Conservation (phyloP, 2,797 vertebrate genomes). For the Spea hammondii region DNA sequence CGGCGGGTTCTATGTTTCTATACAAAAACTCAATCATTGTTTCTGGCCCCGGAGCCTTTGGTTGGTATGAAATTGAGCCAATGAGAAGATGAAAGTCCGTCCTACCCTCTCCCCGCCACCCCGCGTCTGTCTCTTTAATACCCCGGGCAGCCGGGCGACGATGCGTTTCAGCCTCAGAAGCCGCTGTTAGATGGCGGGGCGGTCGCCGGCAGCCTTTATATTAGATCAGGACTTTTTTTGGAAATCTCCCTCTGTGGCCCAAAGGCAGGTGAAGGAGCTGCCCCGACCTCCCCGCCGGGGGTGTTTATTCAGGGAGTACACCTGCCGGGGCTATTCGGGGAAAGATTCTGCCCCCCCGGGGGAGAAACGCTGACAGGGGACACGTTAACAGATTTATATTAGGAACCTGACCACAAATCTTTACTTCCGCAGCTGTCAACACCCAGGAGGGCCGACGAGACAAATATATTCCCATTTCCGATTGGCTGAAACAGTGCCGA, state of each 20-base stretch:
- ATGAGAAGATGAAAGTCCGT: too few species aligned
- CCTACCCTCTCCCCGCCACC: too few species aligned
- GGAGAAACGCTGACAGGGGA: not conserved
- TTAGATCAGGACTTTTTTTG: too few species aligned
- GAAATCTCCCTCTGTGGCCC: not conserved
- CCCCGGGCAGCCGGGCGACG: too few species aligned
- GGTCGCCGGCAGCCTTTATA: not conserved
- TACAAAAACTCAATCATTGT: too few species aligned
- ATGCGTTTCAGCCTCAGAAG: not conserved
- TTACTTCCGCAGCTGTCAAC: conserved; percentile 29
- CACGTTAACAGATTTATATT: conserved; percentile 31
- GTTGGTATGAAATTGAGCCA: too few species aligned
- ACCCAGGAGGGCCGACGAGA: not conserved
- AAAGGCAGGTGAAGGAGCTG: not conserved
- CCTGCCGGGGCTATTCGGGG: conserved; percentile 1
- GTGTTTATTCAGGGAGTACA: conserved; percentile 27
- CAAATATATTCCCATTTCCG: not conserved
- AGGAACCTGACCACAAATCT: conserved; percentile 4
- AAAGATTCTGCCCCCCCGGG: not conserved
- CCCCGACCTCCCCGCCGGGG: not conserved
- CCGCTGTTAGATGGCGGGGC: too few species aligned
- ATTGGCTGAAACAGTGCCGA: not conserved
- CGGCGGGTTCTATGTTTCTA: too few species aligned
- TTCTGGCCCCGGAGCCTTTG: too few species aligned
- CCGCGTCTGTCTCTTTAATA: too few species aligned